Evolutionary conservation across 2,113 vertebrate genomes (phyloP), one percentile per base, ranked within the genome.

Genomic region (Spilogale gracilis): DNA sequence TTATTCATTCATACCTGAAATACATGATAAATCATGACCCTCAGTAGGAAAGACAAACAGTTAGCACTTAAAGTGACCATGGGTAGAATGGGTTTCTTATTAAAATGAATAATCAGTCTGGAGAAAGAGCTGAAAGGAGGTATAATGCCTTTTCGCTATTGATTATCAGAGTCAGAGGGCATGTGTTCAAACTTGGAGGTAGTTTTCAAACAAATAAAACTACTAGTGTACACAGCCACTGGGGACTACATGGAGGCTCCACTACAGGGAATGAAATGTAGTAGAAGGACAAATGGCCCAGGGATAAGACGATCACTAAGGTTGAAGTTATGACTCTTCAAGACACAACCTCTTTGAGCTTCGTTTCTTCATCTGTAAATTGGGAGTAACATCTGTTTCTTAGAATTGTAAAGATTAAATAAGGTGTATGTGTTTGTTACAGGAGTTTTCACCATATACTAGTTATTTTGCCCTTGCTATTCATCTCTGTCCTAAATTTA

Each of bases 361-460:
- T 88, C 88, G 91, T 91, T 96, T 85, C 58, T 81, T 74, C 52
- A 71, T 80, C 52, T 89, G 17, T 65, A 96, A 87, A 94, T 90
- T 27, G 61, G 65, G 16, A 82, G 61, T 83, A 73, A 48, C 4
- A 65, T 82, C 82, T 91, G 38, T 61, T 92, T 96, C 18, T 92
- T 74, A 83, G 21, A 95, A 43, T 25, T 83, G 30, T 74, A 45
- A 79, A 91, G 43, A 83, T 80, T 78, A 71, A 94, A 58, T 88
- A 56, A 87, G 17, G 45, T 90, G 1, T 86, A 89, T 91, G 56
- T 60, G 18, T 23, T 73, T 89, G 6, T 63, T 94, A 61, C 56
- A 2, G 56, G 45, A 81, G 38, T 87, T 63, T 61, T 71, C 50
- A 91, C 30, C 9, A 67, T 92, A 54, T 67, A 71, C 9, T 56